Evolutionary conservation across 1,140 invertebrate species (phyloP).

Genomic region (Papilio xuthus): DNA sequence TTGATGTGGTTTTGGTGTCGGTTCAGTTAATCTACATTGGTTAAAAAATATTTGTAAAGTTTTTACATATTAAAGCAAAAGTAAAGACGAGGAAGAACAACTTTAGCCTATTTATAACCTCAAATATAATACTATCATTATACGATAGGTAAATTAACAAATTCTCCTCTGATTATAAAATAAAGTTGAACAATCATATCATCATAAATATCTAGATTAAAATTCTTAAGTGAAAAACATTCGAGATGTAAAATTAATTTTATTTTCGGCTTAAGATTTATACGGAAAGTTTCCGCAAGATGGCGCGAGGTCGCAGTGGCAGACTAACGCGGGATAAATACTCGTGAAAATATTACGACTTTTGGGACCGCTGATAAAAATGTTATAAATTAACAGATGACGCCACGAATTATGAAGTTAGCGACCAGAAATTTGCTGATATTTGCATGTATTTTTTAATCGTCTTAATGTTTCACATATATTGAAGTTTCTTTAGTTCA

Average conservation of each 20-base stretch:
- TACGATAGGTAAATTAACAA: background rate
- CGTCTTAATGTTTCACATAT: background rate
- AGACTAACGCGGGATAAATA: conserved; percentile 42
- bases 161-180: background rate
- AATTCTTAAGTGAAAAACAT: background rate
- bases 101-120: background rate
- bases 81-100: background rate
- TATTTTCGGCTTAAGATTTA: conserved; percentile 34
- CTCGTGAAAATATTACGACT: conserved; percentile 44
- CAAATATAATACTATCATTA: background rate
- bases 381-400: conserved; percentile 46
- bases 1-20: conserved; percentile 15
- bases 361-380: conserved; percentile 47
- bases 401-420: conserved; percentile 42
- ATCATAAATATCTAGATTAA: background rate
- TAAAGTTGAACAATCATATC: background rate
- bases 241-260: conserved; percentile 30
- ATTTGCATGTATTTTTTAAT: background rate
- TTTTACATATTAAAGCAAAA: background rate
- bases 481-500: background rate
- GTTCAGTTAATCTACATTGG: background rate
- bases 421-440: background rate
- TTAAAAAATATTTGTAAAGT: background rate
- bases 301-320: conserved; percentile 28
- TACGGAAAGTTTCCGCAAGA: conserved; percentile 23